Conservation (phyloP, 2,888 invertebrate species). For the Acleris holmiana region DNA sequence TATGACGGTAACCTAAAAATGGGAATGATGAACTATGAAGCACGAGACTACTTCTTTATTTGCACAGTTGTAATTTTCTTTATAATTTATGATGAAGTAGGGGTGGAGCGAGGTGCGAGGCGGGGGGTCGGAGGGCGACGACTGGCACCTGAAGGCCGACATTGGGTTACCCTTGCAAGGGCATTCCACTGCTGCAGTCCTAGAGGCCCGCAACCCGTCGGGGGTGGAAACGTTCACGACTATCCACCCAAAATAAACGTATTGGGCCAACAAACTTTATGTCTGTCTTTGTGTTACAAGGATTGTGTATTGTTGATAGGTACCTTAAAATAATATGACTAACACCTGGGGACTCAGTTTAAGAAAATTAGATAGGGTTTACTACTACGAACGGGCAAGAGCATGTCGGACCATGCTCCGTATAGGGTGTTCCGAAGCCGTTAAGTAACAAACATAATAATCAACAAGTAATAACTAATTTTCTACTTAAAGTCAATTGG, state of each 20-base stretch:
- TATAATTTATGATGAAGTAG: slow-evolving; percentile 47
- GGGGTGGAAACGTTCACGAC: slow-evolving; percentile 49
- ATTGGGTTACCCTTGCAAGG: slow-evolving; percentile 79
- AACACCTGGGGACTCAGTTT: background rate
- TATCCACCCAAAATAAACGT: slow-evolving; percentile 40
- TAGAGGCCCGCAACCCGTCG: slow-evolving; percentile 55
- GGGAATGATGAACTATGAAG: too few relatives aligned
- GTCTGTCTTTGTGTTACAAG: slow-evolving; percentile 29
- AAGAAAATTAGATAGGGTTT: background rate
- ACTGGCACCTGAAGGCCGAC: slow-evolving; percentile 76
- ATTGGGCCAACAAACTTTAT: slow-evolving; percentile 32
- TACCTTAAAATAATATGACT: slow-evolving; percentile 16
- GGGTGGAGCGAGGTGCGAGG: slow-evolving; percentile 51
- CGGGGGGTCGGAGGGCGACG: slow-evolving; percentile 72
- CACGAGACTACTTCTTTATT: slow-evolving; percentile 56
- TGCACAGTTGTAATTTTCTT: slow-evolving; percentile 53
- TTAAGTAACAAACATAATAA: too few relatives aligned
- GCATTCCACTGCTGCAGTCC: slow-evolving; percentile 76
- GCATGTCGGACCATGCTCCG: too few relatives aligned
- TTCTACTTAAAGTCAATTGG: too few relatives aligned
- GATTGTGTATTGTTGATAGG: slow-evolving; percentile 13
- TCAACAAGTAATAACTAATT: too few relatives aligned
- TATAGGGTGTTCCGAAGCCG: too few relatives aligned
- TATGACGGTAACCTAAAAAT: too few relatives aligned
- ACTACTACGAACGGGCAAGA: background rate